phyloP scores from a whole-genome alignment of 2,113 vertebrate genomes.

The Nasalis larvatus region DNA sequence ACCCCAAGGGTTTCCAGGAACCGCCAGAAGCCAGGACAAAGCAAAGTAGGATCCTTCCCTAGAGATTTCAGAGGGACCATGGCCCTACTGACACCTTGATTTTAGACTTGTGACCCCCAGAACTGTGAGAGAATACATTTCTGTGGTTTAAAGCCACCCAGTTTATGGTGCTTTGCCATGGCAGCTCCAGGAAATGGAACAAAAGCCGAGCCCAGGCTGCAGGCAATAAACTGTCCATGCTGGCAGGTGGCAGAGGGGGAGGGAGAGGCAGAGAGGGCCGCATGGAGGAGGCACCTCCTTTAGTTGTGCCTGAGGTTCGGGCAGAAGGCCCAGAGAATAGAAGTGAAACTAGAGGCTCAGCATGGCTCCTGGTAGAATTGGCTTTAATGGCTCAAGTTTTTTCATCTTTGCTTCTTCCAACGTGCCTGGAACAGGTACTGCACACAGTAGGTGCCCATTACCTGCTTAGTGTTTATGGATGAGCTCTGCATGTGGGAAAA shows the following conservation, averaged over 20 bases:
- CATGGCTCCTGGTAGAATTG: neutral
- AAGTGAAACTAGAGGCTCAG: neutral
- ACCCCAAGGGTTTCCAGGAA: neutral
- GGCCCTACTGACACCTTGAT: neutral
- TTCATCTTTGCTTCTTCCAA: neutral
- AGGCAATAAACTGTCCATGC: accelerated
- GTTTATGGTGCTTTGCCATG: neutral
- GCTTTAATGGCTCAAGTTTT: neutral
- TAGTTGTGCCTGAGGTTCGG: neutral
- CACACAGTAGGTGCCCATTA: neutral
- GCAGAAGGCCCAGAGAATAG: neutral
- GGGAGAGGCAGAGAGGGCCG: neutral
- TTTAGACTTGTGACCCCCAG: neutral
- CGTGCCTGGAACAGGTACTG: neutral
- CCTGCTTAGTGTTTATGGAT: neutral
- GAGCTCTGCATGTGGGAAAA: neutral
- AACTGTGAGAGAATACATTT: neutral
- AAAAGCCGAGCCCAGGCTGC: neutral
- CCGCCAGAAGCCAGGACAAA: neutral
- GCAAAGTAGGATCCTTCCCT: neutral
- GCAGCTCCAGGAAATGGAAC: neutral
- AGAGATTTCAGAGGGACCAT: neutral
- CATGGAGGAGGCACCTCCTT: neutral
- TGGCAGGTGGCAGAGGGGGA: neutral
- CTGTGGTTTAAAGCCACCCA: neutral